phyloP scores from a whole-genome alignment of 2,888 invertebrate genomes.

The Isoperla grammatica region DNA sequence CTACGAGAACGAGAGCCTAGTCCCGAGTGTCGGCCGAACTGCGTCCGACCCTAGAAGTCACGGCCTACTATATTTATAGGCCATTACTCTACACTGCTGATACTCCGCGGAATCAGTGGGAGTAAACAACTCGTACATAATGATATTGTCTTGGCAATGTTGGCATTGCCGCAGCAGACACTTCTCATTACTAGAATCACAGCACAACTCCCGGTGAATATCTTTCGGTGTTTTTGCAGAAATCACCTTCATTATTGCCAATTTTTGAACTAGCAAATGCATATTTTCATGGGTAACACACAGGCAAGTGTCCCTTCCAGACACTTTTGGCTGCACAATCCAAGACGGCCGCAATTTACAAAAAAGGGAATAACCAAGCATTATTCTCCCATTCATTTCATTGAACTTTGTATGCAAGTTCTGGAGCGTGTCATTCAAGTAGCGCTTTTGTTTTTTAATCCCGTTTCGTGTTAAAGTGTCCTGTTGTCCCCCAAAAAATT shows the following conservation, averaged over 20 bases:
- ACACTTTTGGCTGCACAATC: slow-evolving; percentile 16
- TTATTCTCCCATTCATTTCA: background rate
- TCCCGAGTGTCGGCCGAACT: no score
- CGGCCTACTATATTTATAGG: no score
- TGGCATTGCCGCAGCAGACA: slow-evolving; percentile 13
- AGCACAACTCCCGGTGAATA: slow-evolving; percentile 2
- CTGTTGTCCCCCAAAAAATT: no score
- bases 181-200: slow-evolving; percentile 4
- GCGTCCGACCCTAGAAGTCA: no score
- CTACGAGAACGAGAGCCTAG: no score
- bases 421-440: slow-evolving; percentile 16
- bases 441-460: slow-evolving; percentile 12
- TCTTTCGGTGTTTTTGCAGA: background rate
- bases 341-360: slow-evolving; percentile 17
- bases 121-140: background rate
- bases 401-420: slow-evolving; percentile 4
- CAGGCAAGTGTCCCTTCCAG: slow-evolving; percentile 17
- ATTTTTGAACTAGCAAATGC: background rate
- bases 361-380: slow-evolving; percentile 13
- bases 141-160: background rate
- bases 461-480: no score
- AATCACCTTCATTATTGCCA: slow-evolving; percentile 3
- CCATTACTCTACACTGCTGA: no score
- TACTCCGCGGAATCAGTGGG: no score
- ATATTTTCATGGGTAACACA: slow-evolving; percentile 13